These are phyloP conservation scores for Arctopsyche grandis DNA, from an alignment of 1,140 invertebrate species.

Conservation along the genomic window DNA sequence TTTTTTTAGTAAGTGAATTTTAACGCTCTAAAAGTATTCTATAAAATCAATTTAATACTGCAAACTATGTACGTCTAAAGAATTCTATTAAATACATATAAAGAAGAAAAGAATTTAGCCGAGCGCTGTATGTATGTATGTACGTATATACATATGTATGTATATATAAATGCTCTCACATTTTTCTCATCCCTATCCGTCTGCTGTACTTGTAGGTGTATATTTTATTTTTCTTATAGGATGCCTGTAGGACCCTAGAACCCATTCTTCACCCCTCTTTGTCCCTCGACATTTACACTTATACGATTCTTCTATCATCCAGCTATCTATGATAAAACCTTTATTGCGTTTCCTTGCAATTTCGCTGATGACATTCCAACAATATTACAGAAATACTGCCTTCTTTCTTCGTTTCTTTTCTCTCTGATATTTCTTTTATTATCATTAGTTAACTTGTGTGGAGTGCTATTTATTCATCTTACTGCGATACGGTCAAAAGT, in stretches of 20 bases:
- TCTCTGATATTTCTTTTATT: no score
- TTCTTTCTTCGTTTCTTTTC: background rate
- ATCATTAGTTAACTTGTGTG: no score
- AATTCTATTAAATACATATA: background rate
- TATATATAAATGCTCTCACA: background rate
- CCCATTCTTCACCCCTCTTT: background rate
- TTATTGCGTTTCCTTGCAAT: slow-evolving; percentile 6
- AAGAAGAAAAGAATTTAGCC: background rate
- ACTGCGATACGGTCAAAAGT: no score
- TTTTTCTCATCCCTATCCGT: no score
- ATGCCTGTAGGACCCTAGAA: background rate
- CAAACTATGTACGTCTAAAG: background rate
- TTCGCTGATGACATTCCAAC: background rate
- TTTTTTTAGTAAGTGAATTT: no score
- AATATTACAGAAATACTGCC: background rate
- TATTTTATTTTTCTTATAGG: background rate
- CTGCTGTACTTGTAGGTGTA: no score
- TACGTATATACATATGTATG: background rate
- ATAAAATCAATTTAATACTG: no score
- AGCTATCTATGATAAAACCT: background rate
- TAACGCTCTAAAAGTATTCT: no score
- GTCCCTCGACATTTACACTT: background rate
- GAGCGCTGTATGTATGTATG: background rate
- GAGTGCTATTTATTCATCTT: no score
- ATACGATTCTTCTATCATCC: slow-evolving; percentile 4